Conservation (phyloP, 2,888 invertebrate genomes). For the Sepioteuthis lessoniana region DNA sequence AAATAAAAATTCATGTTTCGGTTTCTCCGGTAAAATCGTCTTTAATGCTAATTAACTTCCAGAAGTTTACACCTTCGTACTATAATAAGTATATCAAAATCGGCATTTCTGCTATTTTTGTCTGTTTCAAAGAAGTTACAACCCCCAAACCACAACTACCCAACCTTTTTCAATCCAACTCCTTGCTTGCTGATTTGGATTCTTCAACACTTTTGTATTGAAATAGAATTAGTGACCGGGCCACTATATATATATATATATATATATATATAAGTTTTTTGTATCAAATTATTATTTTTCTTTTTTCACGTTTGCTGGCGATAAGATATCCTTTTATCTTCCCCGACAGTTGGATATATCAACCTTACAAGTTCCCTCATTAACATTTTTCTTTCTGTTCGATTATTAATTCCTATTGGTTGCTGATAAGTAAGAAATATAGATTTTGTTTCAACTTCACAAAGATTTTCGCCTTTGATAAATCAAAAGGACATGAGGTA, state of each 20-base stretch:
- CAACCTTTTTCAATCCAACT: no score
- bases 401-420: neutral
- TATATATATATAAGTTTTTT: no score
- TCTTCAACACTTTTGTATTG: neutral
- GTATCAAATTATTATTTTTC: no score
- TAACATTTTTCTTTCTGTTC: neutral
- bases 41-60: neutral
- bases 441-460: neutral
- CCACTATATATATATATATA: no score
- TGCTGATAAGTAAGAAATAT: neutral
- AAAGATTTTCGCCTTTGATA: neutral
- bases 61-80: neutral
- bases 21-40: neutral
- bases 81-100: neutral
- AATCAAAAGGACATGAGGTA: neutral
- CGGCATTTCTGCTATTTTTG: neutral
- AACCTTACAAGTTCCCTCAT: neutral
- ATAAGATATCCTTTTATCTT: neutral
- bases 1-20: neutral
- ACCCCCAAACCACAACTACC: no score
- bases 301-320: neutral
- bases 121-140: neutral
- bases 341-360: neutral
- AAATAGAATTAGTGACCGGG: neutral
- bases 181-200: neutral